phyloP scores from a whole-genome alignment of 2,113 vertebrate species.

The Phrynosoma platyrhinos region DNA sequence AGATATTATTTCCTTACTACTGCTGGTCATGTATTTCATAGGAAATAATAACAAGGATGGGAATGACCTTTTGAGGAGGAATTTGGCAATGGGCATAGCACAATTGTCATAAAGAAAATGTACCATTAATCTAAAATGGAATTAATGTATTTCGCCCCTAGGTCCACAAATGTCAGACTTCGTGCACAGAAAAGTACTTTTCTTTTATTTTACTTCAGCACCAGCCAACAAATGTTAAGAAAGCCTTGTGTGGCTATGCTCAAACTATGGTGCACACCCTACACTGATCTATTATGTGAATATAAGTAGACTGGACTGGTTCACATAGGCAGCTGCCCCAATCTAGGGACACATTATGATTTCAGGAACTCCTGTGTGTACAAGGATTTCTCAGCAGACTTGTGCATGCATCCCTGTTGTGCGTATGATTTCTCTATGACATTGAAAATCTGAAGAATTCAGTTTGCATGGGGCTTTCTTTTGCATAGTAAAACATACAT shows the following conservation, averaged over 20 bases:
- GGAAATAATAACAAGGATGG: slow-evolving; percentile 17
- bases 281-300: neutral
- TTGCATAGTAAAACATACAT: neutral
- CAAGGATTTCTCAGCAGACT: neutral
- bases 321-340: neutral
- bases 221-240: neutral
- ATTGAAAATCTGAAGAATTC: neutral
- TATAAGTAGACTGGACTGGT: neutral
- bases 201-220: slow-evolving; percentile 11
- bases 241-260: neutral
- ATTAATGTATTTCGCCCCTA: neutral
- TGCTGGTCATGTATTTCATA: slow-evolving; percentile 42
- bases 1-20: slow-evolving; percentile 34
- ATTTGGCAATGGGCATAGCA: neutral
- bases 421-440: neutral
- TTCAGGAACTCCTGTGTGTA: neutral
- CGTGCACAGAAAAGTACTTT: neutral
- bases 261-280: neutral
- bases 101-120: slow-evolving; percentile 11
- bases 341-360: neutral
- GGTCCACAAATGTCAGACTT: neutral
- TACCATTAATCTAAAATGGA: neutral
- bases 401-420: neutral
- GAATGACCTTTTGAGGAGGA: slow-evolving; percentile 32
- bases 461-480: neutral